Evolutionary conservation across 1,140 invertebrate species (phyloP).

Genomic region (Drosophila guanche): DNA sequence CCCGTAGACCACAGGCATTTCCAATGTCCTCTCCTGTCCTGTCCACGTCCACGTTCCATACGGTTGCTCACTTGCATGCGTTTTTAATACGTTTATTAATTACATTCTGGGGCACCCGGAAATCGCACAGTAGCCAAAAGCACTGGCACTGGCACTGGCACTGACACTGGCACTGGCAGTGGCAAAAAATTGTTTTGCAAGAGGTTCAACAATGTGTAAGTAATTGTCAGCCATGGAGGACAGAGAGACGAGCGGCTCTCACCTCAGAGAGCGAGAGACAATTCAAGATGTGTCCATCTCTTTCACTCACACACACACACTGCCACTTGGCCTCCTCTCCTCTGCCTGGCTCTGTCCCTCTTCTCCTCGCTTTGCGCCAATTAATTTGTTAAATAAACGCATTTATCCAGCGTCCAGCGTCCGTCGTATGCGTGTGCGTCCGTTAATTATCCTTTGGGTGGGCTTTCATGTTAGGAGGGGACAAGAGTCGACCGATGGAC

Average conservation of each 20-base stretch:
- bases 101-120: conserved; percentile 62
- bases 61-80: conserved; percentile 71
- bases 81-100: conserved; percentile 81
- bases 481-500: not conserved
- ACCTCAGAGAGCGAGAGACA: conserved; percentile 23
- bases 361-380: conserved; percentile 61
- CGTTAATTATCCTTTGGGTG: conserved; percentile 52
- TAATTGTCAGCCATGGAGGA: conserved; percentile 44
- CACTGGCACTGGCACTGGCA: conserved; percentile 17
- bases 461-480: conserved; percentile 54
- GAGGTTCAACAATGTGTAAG: conserved; percentile 74
- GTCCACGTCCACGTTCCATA: conserved; percentile 35
- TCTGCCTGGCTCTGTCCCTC: not conserved
- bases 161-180: conserved; percentile 38
- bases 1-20: not conserved
- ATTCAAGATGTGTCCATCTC: conserved; percentile 51
- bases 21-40: not conserved
- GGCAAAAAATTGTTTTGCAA: conserved; percentile 61
- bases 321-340: too few species aligned
- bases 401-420: conserved; percentile 60
- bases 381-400: conserved; percentile 82
- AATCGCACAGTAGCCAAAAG: conserved; percentile 32
- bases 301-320: not conserved
- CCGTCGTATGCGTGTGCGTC: conserved; percentile 37
- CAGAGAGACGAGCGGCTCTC: conserved; percentile 4